Conservation (phyloP, 2,888 invertebrate genomes). For the Caenorhabditis afra region DNA sequence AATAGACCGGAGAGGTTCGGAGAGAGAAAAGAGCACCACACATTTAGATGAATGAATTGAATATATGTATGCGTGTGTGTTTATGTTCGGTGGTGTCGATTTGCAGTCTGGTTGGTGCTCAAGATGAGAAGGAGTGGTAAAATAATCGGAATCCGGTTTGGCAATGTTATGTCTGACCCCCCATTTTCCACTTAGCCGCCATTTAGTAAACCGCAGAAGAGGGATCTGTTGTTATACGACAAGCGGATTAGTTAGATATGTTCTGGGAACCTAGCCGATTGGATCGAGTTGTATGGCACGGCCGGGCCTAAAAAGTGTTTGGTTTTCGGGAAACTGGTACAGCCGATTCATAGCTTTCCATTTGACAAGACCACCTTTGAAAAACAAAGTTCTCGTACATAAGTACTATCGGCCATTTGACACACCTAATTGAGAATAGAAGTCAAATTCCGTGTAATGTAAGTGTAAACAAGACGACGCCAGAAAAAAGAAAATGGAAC, state of each 20-base stretch:
- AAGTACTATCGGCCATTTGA: neutral
- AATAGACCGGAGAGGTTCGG: slow-evolving; percentile 12
- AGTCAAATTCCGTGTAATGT: neutral
- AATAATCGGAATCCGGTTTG: slow-evolving; percentile 30
- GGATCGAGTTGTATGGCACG: no score
- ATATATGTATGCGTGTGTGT: slow-evolving; percentile 18
- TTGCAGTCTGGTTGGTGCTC: slow-evolving; percentile 37
- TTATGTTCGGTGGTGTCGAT: slow-evolving; percentile 39
- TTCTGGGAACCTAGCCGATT: slow-evolving; percentile 38
- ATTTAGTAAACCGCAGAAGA: neutral
- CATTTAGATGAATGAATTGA: slow-evolving; percentile 51
- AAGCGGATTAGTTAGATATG: slow-evolving; percentile 49
- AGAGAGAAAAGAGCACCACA: slow-evolving; percentile 41
- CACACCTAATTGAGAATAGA: slow-evolving; percentile 22
- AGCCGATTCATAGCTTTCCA: neutral
- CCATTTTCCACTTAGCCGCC: slow-evolving; percentile 23
- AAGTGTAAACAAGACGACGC: slow-evolving; percentile 2
- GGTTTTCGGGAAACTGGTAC: neutral
- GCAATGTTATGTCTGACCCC: slow-evolving; percentile 19
- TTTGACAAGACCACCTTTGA: neutral
- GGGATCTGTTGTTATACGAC: slow-evolving; percentile 35
- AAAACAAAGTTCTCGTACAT: neutral
- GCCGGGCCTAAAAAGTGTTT: neutral
- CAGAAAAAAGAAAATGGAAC: neutral
- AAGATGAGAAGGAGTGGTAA: slow-evolving; percentile 3